Base-by-base conservation (phyloP, 2,797 vertebrate species). In the Chanos chanos region DNA sequence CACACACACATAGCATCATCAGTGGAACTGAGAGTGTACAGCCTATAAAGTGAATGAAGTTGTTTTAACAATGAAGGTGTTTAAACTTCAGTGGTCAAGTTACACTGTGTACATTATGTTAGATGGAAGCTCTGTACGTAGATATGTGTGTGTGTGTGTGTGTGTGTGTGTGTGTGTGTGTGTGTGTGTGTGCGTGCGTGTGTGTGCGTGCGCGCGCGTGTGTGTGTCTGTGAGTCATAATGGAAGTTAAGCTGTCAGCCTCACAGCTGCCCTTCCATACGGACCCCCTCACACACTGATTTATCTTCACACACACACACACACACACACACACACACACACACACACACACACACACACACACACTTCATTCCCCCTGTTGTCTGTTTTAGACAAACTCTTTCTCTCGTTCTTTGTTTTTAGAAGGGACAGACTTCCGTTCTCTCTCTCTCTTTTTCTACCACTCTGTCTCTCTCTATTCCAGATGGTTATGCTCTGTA, bases 401-500 rank as follows among this genome's bases (percentile, higher is more conserved):
- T 5, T 16, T 34, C 5, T 41, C 19, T 49, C 37, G 37, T 52
- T 74, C 62, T 34, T 48, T 37, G 6, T 40, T 52, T 65, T 64
- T 68, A 61, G 60, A n/a, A 34, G 44, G 25, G 15, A 54, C 34
- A 41, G 30, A 47, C 59, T 19, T 66, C 41, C 21, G 30, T n/a
- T 53, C 24, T 31, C 40, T 31, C 22, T 47, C 41, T 62, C 57
- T 69, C 62, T 63, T 57, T 70, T 68, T 61, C 44, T 66, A 67
- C 70, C 66, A 52, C 33, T 71, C 49, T 71, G 64, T 57, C n/a
- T 48, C 64, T 39, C 51, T 64, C 62, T 77, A 74, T 72, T 43
- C 87, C 92, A 93, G 92, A 92, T 92, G 91, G 91, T 90, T 92
- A 89, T 84, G 82, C 89, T 90, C 85, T 80, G 82, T 71, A 75